These are phyloP conservation scores for Enteromius afrohamiltoni DNA, from an alignment of 2,797 vertebrate species.

Conservation along the genomic window DNA sequence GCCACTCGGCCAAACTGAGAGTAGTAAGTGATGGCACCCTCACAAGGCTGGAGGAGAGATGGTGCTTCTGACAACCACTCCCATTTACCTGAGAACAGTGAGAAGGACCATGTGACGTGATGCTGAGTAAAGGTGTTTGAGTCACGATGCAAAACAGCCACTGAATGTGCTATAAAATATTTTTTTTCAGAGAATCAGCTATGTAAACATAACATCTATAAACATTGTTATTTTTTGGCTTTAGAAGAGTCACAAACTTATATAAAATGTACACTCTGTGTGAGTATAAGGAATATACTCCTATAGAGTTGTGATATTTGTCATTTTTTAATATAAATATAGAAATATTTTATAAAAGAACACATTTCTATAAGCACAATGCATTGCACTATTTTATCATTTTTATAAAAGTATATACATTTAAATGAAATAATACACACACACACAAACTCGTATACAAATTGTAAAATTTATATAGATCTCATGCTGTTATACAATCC, in stretches of 20 bases:
- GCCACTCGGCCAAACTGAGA: slow-evolving; percentile 77
- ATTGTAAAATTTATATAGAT: too few relatives aligned
- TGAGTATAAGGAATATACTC: too few relatives aligned
- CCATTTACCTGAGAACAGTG: slow-evolving; percentile 80
- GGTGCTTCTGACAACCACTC: slow-evolving; percentile 83
- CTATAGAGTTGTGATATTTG: too few relatives aligned
- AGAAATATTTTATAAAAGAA: not conserved
- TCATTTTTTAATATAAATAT: not conserved
- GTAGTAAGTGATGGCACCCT: slow-evolving; percentile 80
- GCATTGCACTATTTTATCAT: not conserved
- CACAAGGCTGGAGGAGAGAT: slow-evolving; percentile 79
- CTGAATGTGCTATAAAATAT: not conserved
- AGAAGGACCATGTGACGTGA: not conserved
- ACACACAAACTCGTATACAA: not conserved
- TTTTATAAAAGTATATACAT: not conserved
- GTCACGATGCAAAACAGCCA: not conserved
- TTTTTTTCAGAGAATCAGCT: too few relatives aligned
- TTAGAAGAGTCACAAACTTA: too few relatives aligned
- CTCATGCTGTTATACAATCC: not conserved
- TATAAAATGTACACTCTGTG: not conserved
- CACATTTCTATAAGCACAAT: not conserved
- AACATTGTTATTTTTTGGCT: too few relatives aligned
- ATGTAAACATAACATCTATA: too few relatives aligned
- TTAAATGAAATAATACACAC: not conserved
- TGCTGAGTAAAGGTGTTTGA: not conserved